These are phyloP conservation scores for Acronicta alni DNA, from an alignment of 2,888 invertebrate species.

Conservation along the genomic window DNA sequence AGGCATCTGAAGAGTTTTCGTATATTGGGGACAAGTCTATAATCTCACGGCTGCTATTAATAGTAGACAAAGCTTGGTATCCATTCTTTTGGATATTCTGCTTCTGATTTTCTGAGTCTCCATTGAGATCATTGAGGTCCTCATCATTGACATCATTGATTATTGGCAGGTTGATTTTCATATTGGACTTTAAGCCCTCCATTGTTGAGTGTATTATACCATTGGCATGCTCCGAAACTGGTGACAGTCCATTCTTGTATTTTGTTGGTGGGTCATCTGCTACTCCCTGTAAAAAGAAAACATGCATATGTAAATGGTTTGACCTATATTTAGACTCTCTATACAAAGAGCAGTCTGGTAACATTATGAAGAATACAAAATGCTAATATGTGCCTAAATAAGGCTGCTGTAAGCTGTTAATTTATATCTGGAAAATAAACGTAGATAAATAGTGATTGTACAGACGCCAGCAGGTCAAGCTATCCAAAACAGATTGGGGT, in stretches of 20 bases:
- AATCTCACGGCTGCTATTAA: constrained; percentile 81
- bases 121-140: constrained; percentile 75
- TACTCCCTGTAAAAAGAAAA: constrained; percentile 69
- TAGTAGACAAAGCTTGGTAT: constrained; percentile 76
- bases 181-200: constrained; percentile 84
- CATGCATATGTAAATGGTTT: neutral
- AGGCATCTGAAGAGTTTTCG: constrained; percentile 87
- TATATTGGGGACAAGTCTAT: constrained; percentile 86
- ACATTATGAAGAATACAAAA: no score
- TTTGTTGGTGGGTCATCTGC: constrained; percentile 83
- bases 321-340: no score
- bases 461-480: no score
- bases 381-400: no score
- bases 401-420: no score
- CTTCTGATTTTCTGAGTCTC: constrained; percentile 61
- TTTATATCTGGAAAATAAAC: no score
- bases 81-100: constrained; percentile 76
- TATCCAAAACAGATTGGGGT: no score
- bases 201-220: constrained; percentile 84
- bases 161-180: constrained; percentile 85
- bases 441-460: no score
- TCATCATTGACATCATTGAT: constrained; percentile 87
- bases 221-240: constrained; percentile 82
- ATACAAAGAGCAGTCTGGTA: no score
- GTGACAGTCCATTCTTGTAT: constrained; percentile 83